Percentiles rank a stretch among this genome's conserved stretches.
Conservation (phyloP, 2,113 vertebrate species). For the Syngnathus typhle region DNA sequence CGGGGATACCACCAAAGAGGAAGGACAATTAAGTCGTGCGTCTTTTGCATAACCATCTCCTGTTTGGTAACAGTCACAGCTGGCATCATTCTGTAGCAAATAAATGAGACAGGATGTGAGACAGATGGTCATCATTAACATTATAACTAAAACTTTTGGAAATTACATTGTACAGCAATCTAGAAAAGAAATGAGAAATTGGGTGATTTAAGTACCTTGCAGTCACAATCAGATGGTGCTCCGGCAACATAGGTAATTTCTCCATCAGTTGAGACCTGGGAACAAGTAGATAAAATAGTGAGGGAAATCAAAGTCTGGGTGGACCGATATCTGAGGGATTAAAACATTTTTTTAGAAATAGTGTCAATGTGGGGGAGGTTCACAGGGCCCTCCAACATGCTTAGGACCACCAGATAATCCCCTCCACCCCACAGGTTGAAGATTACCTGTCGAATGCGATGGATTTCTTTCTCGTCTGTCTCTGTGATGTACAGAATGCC, state of each 20-base stretch:
- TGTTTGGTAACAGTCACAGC: conserved; percentile 94
- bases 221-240: conserved; percentile 88
- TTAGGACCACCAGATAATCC: too few species aligned
- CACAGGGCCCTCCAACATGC: too few species aligned
- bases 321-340: too few species aligned
- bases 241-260: conserved; percentile 94
- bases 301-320: neutral
- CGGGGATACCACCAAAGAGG: conserved; percentile 88
- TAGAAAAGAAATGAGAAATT: neutral
- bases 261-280: conserved; percentile 88
- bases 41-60: conserved; percentile 97
- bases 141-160: neutral
- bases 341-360: neutral
- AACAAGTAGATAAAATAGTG: neutral
- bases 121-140: too few species aligned
- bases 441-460: conserved; percentile 86
- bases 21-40: conserved; percentile 86
- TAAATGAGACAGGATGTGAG: neutral
- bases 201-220: conserved; percentile 70
- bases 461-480: conserved; percentile 96
- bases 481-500: conserved; percentile 93
- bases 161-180: neutral
- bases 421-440: too few species aligned
- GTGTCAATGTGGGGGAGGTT: too few species aligned
- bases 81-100: conserved; percentile 78